Conservation (phyloP, 2,888 invertebrate genomes). For the Ferrisia virgata region DNA sequence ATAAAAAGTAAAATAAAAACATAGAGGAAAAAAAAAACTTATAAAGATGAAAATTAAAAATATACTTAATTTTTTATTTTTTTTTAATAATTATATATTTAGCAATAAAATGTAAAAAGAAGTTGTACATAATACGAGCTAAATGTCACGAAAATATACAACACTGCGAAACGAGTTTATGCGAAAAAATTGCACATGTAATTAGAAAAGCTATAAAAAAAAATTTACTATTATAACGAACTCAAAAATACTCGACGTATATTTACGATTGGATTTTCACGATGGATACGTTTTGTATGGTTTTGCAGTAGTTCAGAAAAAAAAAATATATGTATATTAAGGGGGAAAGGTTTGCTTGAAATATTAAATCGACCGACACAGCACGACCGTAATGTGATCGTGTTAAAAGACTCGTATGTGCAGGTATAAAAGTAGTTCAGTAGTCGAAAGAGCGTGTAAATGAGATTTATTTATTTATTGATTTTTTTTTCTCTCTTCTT, state of each 20-base stretch:
- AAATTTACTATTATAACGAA: not conserved
- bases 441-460: not conserved
- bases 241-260: not conserved
- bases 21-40: not conserved
- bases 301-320: not conserved
- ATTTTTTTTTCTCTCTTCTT: too few relatives aligned
- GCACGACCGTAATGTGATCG: too few relatives aligned
- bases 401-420: too few relatives aligned
- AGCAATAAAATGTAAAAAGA: not conserved
- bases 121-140: not conserved
- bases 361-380: too few relatives aligned
- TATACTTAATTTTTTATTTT: not conserved
- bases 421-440: not conserved
- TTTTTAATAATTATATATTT: too few relatives aligned
- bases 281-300: not conserved
- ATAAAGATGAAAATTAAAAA: not conserved
- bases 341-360: too few relatives aligned
- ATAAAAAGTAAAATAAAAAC: not conserved
- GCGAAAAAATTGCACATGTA: slow-evolving; percentile 9
- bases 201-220: slow-evolving; percentile 12
- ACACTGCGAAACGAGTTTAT: not conserved
- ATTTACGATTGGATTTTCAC: not conserved
- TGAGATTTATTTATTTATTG: too few relatives aligned
- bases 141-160: not conserved
- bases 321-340: too few relatives aligned